Conservation (phyloP, 2,113 vertebrate genomes). For the Podocnemis expansa region DNA sequence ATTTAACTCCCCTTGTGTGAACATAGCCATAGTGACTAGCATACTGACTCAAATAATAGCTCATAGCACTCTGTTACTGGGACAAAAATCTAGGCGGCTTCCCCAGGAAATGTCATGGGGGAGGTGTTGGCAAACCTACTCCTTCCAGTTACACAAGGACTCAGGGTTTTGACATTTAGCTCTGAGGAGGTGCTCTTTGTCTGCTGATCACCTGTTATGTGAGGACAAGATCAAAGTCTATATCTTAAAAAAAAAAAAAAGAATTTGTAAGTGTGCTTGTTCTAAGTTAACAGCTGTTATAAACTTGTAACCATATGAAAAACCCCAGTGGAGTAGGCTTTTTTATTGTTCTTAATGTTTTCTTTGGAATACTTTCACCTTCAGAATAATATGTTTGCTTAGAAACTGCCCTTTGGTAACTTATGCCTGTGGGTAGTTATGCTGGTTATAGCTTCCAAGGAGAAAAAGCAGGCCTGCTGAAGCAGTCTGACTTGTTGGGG, state of each 20-base stretch:
- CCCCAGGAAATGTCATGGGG: not conserved
- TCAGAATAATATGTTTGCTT: too few species aligned
- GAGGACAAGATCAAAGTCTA: not conserved
- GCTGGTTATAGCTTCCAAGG: not conserved
- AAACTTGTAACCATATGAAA: too few species aligned
- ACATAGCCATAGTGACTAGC: not conserved
- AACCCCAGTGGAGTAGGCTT: too few species aligned
- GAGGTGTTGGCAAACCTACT: not conserved
- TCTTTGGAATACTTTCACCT: too few species aligned
- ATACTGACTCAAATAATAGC: not conserved
- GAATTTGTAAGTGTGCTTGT: not conserved
- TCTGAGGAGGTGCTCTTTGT: not conserved
- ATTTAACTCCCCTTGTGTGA: too few species aligned
- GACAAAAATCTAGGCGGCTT: not conserved
- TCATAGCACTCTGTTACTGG: not conserved
- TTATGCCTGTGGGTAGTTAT: not conserved
- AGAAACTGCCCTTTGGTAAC: not conserved
- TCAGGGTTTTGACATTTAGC: not conserved
- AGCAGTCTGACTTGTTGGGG: too few species aligned
- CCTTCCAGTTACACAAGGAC: not conserved
- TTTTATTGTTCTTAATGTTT: too few species aligned
- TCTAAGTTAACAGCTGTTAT: not conserved
- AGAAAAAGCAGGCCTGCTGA: not conserved
- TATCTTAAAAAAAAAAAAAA: not conserved
- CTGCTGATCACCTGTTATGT: not conserved